Conservation (phyloP, 2,113 vertebrate genomes). For the Cisticola juncidis region DNA sequence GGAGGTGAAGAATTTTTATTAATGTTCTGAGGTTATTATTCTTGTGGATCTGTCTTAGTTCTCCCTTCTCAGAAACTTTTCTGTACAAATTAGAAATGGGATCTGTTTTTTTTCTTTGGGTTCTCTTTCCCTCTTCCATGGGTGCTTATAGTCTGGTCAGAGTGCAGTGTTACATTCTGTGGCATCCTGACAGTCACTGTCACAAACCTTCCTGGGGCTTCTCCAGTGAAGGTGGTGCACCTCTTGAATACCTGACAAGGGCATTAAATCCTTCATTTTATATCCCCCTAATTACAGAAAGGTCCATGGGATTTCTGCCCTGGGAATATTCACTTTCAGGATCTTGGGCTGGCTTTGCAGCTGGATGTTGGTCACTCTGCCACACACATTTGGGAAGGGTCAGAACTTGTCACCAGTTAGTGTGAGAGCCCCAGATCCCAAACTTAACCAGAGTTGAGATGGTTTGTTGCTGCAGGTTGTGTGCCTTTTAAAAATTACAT, state of each 20-base stretch:
- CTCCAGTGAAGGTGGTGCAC: neutral
- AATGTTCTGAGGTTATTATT: neutral
- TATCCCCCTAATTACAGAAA: neutral
- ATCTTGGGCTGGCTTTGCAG: neutral
- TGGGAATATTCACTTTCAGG: neutral
- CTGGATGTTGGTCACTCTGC: neutral
- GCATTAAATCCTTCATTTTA: neutral
- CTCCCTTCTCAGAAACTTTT: neutral
- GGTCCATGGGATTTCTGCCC: neutral
- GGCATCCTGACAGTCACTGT: neutral
- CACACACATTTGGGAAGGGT: neutral
- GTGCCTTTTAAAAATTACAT: neutral
- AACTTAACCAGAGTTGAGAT: neutral
- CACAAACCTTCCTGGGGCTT: neutral
- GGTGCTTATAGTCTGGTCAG: neutral
- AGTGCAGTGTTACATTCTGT: neutral
- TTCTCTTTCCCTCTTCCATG: neutral
- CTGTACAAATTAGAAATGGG: neutral
- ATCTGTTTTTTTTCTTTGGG: neutral
- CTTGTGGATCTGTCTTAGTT: neutral
- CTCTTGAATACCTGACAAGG: neutral
- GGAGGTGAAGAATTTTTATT: neutral
- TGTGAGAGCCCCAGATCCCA: neutral
- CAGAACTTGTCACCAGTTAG: neutral
- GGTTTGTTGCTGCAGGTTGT: neutral